phyloP scores from a whole-genome alignment of 2,888 invertebrate species.

The Pyrocoelia pectoralis region DNA sequence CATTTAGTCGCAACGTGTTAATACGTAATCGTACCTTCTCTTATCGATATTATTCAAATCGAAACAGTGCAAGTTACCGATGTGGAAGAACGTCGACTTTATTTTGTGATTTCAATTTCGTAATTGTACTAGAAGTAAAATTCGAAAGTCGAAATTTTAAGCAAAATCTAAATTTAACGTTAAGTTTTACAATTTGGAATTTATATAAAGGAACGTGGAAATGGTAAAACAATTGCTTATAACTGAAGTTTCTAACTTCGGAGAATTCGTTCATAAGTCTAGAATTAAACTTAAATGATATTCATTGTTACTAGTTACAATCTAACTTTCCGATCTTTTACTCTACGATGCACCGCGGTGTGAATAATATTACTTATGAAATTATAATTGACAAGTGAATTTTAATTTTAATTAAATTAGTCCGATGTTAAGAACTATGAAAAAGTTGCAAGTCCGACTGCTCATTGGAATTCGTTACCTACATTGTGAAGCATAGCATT shows the following conservation, averaged over 20 bases:
- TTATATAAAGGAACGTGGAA: slow-evolving; percentile 18
- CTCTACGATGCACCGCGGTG: slow-evolving; percentile 10
- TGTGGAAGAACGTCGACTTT: not conserved
- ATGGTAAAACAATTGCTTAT: slow-evolving; percentile 37
- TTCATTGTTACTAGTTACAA: slow-evolving; percentile 47
- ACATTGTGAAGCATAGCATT: no score
- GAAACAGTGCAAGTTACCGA: not conserved
- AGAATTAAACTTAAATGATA: slow-evolving; percentile 48
- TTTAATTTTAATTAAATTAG: no score
- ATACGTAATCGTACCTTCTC: slow-evolving; percentile 17
- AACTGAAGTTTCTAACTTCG: slow-evolving; percentile 38
- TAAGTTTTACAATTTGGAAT: slow-evolving; percentile 3
- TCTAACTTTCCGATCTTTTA: slow-evolving; percentile 40
- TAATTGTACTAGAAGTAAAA: slow-evolving; percentile 5
- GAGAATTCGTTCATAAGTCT: slow-evolving; percentile 42
- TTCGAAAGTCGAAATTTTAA: slow-evolving; percentile 10
- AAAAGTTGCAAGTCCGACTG: no score
- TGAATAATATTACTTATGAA: slow-evolving; percentile 5
- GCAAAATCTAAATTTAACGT: not conserved
- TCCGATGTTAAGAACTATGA: no score
- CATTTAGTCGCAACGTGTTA: slow-evolving; percentile 33
- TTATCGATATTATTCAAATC: not conserved
- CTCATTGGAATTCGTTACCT: no score
- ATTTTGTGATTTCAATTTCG: not conserved
- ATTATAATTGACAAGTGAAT: not conserved